Evolutionary conservation across 2,888 invertebrate genomes (phyloP).

Genomic region (Tipula unca): DNA sequence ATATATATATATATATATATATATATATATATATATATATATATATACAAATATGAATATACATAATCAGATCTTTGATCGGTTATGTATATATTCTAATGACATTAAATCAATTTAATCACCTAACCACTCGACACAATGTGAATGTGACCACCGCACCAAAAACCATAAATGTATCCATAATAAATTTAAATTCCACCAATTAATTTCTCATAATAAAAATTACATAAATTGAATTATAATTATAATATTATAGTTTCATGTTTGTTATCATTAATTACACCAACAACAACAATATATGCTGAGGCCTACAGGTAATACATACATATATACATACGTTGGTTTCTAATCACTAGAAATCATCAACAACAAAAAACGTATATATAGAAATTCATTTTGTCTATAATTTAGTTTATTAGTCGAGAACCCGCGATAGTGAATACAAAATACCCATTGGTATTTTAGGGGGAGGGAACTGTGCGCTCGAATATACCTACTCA

Average conservation of each 20-base stretch:
- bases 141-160: not conserved
- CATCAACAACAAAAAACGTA: not conserved
- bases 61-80: not conserved
- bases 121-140: not conserved
- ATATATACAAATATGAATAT: too few species aligned
- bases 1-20: not conserved
- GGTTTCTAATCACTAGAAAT: not conserved
- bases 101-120: not conserved
- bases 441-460: not conserved
- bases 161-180: not conserved
- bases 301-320: not conserved
- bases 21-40: not conserved
- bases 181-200: not conserved
- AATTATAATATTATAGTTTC: constrained; percentile 3
- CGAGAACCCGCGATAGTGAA: not conserved
- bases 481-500: not conserved
- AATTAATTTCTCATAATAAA: constrained; percentile 8
- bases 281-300: not conserved
- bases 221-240: constrained; percentile 14
- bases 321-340: too few species aligned
- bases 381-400: not conserved
- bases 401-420: not conserved
- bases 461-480: not conserved
- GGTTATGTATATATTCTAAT: not conserved
- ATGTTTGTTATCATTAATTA: constrained; percentile 4